A percentile compares a stretch with the other conserved stretches of the same genome.
Conservation (phyloP, 2,888 invertebrate species). For the Sminthurides aquaticus region DNA sequence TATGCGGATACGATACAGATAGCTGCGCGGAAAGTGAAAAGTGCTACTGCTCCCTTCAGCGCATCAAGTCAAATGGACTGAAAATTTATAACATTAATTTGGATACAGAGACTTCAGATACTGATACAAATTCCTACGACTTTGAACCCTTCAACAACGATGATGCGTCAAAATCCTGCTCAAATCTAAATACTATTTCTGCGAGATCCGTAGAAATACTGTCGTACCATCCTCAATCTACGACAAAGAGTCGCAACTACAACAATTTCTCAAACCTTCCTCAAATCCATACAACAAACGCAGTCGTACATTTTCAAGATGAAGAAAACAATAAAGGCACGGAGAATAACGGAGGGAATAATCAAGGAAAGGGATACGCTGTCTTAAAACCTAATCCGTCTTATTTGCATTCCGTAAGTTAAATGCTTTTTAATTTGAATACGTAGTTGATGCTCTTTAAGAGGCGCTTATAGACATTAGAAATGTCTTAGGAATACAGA, state of each 20-base stretch:
- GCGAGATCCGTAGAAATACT: slow-evolving; percentile 38
- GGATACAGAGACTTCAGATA: slow-evolving; percentile 43
- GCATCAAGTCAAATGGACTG: slow-evolving; percentile 43
- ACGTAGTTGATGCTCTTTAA: too few species aligned
- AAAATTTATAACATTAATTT: slow-evolving; percentile 44
- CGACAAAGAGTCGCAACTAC: slow-evolving; percentile 29
- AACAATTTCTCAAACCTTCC: slow-evolving; percentile 3
- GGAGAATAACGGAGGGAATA: background rate
- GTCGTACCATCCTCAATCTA: slow-evolving; percentile 35
- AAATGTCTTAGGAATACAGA: too few species aligned
- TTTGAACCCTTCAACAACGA: slow-evolving; percentile 37
- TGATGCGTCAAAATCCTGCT: slow-evolving; percentile 14
- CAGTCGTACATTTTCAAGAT: slow-evolving; percentile 31
- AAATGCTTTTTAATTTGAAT: too few species aligned
- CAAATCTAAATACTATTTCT: slow-evolving; percentile 24
- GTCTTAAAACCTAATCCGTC: slow-evolving; percentile 7
- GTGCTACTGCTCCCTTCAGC: slow-evolving; percentile 45
- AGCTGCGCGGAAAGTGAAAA: slow-evolving; percentile 58
- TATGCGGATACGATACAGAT: slow-evolving; percentile 75
- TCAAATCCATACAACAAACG: slow-evolving; percentile 24
- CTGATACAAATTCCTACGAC: slow-evolving; percentile 43
- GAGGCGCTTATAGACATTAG: too few species aligned
- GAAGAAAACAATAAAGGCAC: background rate
- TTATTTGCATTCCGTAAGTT: slow-evolving; percentile 19
- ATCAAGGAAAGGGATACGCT: slow-evolving; percentile 10